phyloP scores from a whole-genome alignment of 2,888 invertebrate genomes.

The Athripsodes cinereus region DNA sequence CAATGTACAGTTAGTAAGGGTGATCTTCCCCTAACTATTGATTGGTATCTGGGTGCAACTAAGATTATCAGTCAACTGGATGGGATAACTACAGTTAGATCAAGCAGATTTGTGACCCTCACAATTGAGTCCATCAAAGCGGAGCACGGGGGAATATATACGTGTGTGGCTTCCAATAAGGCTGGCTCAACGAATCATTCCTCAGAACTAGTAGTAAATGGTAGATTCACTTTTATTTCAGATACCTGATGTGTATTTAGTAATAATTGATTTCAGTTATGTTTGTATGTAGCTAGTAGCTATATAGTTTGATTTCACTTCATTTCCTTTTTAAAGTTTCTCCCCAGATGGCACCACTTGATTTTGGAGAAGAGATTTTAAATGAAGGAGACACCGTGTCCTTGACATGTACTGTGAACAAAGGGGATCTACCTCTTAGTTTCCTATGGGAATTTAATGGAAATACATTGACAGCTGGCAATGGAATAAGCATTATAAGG shows the following conservation, averaged over 20 bases:
- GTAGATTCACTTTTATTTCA: slow-evolving; percentile 31
- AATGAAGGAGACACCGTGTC: slow-evolving; percentile 60
- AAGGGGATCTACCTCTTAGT: slow-evolving; percentile 62
- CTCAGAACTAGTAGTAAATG: slow-evolving; percentile 44
- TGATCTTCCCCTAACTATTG: slow-evolving; percentile 60
- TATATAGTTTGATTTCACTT: too few relatives aligned
- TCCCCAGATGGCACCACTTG: slow-evolving; percentile 44
- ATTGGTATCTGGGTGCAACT: slow-evolving; percentile 62
- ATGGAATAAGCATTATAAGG: slow-evolving; percentile 46
- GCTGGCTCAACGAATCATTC: slow-evolving; percentile 52
- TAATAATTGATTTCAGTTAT: too few relatives aligned
- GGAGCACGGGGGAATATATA: slow-evolving; percentile 56
- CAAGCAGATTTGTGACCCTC: slow-evolving; percentile 46
- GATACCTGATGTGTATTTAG: neutral
- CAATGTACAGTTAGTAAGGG: slow-evolving; percentile 66
- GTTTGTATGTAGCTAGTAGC: too few relatives aligned
- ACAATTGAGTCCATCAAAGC: slow-evolving; percentile 50
- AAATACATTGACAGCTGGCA: slow-evolving; percentile 37
- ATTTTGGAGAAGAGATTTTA: slow-evolving; percentile 57
- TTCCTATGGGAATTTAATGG: slow-evolving; percentile 58
- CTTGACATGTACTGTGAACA: slow-evolving; percentile 57
- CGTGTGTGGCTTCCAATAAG: slow-evolving; percentile 55
- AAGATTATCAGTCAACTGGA: slow-evolving; percentile 41
- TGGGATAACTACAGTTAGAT: slow-evolving; percentile 43
- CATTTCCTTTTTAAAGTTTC: slow-evolving; percentile 34